These are phyloP conservation scores for Cryptosula pallasiana DNA, from an alignment of 2,888 invertebrate species.

Conservation along the genomic window DNA sequence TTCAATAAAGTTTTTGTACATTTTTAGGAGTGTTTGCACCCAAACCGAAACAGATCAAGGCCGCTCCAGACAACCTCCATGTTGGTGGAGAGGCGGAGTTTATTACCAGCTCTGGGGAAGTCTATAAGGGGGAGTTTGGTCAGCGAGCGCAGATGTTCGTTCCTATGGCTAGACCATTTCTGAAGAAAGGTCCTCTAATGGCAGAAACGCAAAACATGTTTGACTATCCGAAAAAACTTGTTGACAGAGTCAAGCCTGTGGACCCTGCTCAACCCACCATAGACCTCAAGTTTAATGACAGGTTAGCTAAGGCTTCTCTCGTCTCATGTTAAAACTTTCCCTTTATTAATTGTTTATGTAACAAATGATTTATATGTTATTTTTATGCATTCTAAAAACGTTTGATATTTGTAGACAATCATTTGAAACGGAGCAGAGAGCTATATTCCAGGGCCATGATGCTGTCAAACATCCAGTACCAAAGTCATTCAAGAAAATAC, in stretches of 20 bases:
- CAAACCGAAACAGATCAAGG: slow-evolving; percentile 12
- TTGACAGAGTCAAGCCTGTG: slow-evolving; percentile 29
- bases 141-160: slow-evolving; percentile 12
- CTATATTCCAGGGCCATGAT: slow-evolving; percentile 43
- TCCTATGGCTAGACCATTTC: background rate
- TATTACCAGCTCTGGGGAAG: background rate
- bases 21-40: slow-evolving; percentile 22
- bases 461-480: slow-evolving; percentile 39
- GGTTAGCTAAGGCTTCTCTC: slow-evolving; percentile 31
- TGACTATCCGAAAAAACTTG: slow-evolving; percentile 1
- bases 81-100: slow-evolving; percentile 20
- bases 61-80: slow-evolving; percentile 22
- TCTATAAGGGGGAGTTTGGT: slow-evolving; percentile 15
- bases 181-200: slow-evolving; percentile 18
- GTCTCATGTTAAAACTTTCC: background rate
- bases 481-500: slow-evolving; percentile 27
- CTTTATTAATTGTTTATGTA: background rate
- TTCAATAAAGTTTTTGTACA: no score
- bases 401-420: slow-evolving; percentile 32
- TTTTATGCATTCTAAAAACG: no score
- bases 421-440: slow-evolving; percentile 46
- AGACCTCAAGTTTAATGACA: slow-evolving; percentile 43
- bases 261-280: slow-evolving; percentile 43
- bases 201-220: slow-evolving; percentile 20
- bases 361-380: no score